These are phyloP conservation scores for Sinohyriopsis cumingii DNA, from an alignment of 2,888 invertebrate genomes.

Conservation along the genomic window DNA sequence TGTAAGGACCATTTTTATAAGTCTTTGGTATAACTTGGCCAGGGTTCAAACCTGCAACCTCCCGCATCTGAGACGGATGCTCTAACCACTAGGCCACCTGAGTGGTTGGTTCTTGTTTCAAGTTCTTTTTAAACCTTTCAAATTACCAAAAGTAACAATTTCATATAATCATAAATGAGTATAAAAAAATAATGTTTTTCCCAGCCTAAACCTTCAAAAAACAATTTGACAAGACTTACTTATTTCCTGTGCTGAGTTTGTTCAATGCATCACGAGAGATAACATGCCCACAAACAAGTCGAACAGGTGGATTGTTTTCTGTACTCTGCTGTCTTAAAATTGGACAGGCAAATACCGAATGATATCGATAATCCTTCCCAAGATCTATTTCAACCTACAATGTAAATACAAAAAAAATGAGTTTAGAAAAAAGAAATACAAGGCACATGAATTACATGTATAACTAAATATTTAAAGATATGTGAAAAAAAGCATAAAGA, in stretches of 20 bases:
- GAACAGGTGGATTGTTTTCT: constrained; percentile 97
- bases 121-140: not conserved
- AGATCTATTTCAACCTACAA: constrained; percentile 94
- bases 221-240: constrained; percentile 77
- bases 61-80: not conserved
- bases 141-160: not conserved
- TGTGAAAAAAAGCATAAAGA: too few relatives aligned
- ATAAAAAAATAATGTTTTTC: not conserved
- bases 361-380: constrained; percentile 91
- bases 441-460: too few relatives aligned
- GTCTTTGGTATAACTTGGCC: too few relatives aligned
- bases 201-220: not conserved
- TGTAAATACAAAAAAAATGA: not conserved
- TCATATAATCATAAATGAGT: constrained; percentile 2
- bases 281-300: constrained; percentile 97
- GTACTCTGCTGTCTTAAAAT: constrained; percentile 97
- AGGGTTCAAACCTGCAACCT: too few relatives aligned
- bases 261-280: constrained; percentile 97
- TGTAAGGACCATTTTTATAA: too few relatives aligned
- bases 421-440: not conserved
- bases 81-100: not conserved
- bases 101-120: not conserved
- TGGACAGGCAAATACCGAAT: constrained; percentile 99
- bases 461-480: too few relatives aligned
- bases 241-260: constrained; percentile 93